phyloP scores from a whole-genome alignment of 1,140 invertebrate species.

The Drosophila eugracilis region DNA sequence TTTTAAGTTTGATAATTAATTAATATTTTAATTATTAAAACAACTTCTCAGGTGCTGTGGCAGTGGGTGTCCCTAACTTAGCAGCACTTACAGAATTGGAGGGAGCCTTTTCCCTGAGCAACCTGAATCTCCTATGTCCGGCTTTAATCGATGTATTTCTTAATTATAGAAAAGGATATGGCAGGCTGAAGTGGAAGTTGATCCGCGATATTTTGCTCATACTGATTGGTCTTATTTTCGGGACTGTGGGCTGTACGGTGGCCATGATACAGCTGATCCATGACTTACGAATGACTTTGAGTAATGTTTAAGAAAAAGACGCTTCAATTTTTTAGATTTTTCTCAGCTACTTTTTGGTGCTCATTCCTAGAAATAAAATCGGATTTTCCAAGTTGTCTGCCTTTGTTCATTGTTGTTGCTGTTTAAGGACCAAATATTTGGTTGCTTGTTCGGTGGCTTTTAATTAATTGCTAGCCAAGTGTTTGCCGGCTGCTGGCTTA shows the following conservation, averaged over 20 bases:
- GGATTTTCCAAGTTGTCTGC: constrained; percentile 21
- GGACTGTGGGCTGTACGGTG: constrained; percentile 54
- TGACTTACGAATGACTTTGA: constrained; percentile 40
- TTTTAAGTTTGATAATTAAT: not conserved
- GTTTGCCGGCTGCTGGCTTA: constrained; percentile 44
- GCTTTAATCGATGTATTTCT: constrained; percentile 61
- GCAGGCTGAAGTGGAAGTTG: constrained; percentile 53
- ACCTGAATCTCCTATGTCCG: constrained; percentile 64
- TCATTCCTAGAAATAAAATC: constrained; percentile 29
- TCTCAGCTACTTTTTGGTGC: not conserved
- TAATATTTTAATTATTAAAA: not conserved
- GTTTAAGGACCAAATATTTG: constrained; percentile 50
- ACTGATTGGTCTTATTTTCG: constrained; percentile 53
- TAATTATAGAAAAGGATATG: constrained; percentile 53
- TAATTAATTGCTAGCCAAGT: constrained; percentile 71
- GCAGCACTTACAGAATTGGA: constrained; percentile 67
- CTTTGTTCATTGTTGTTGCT: constrained; percentile 8
- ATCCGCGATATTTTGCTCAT: constrained; percentile 56
- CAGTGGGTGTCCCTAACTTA: constrained; percentile 57
- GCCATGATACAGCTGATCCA: constrained; percentile 51
- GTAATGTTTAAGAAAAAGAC: not conserved
- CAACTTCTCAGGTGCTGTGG: constrained; percentile 42
- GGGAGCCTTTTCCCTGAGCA: constrained; percentile 64
- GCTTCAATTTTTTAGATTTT: not conserved
- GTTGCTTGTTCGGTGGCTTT: constrained; percentile 39